A percentile compares a stretch with the other conserved stretches of the same genome.
Conservation (phyloP, 2,113 vertebrate species). For the Bagarius yarrelli region DNA sequence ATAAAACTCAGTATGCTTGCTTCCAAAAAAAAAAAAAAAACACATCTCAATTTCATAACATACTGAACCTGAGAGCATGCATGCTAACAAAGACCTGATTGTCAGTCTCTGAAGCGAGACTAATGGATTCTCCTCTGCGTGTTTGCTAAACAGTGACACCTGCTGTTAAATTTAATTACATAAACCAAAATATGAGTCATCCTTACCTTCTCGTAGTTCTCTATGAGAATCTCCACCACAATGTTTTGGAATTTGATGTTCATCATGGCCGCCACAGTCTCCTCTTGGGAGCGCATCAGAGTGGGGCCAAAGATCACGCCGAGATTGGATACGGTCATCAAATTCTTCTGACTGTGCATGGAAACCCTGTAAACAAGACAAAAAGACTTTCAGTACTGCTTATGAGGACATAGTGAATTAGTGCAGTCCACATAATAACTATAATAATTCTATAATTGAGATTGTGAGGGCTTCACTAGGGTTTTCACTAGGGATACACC, state of each 20-base stretch:
- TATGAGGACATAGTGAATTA: not conserved
- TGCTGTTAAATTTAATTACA: constrained; percentile 23
- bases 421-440: too few species aligned
- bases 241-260: constrained; percentile 99
- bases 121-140: not conserved
- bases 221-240: constrained; percentile 95
- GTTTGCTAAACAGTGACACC: constrained; percentile 36
- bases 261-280: constrained; percentile 98
- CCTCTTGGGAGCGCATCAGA: constrained; percentile 94
- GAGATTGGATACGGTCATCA: constrained; percentile 97
- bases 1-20: not conserved
- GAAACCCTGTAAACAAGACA: constrained; percentile 78
- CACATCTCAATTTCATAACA: not conserved
- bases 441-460: too few species aligned
- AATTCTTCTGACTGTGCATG: constrained; percentile 89
- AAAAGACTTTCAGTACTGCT: not conserved
- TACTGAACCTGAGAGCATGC: not conserved
- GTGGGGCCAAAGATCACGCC: constrained; percentile 97
- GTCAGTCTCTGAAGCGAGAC: constrained; percentile 10
- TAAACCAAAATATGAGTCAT: not conserved
- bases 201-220: constrained; percentile 91
- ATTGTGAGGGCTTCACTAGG: too few species aligned
- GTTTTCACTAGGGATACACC: too few species aligned
- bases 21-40: constrained; percentile 15
- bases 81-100: constrained; percentile 3